A percentile compares a stretch with the other conserved stretches of the same genome.
Evolutionary conservation across 2,888 invertebrate species (phyloP).

Genomic region (Flexamia atlantica): DNA sequence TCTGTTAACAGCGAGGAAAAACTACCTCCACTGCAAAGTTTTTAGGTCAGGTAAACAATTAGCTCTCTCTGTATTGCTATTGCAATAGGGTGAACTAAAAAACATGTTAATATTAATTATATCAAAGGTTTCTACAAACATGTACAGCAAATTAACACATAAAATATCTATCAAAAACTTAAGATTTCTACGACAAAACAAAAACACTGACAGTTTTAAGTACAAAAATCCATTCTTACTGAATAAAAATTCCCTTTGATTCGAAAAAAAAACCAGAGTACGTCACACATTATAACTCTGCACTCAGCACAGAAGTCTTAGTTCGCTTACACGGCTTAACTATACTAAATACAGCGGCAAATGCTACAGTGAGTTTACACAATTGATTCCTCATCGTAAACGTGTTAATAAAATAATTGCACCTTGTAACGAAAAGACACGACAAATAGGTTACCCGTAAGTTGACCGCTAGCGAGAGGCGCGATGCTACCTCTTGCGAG

Average conservation of each 20-base stretch:
- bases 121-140: too few relatives aligned
- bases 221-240: conserved; percentile 36
- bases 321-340: background rate
- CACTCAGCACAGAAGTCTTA: background rate
- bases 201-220: conserved; percentile 22
- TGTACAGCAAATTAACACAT: too few relatives aligned
- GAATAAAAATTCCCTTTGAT: background rate
- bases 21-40: too few relatives aligned
- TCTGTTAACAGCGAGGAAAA: too few relatives aligned
- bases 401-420: conserved; percentile 34
- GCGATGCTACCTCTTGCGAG: conserved; percentile 75
- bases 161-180: too few relatives aligned
- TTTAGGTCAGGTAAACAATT: too few relatives aligned
- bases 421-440: conserved; percentile 32
- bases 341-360: background rate
- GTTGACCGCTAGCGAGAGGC: background rate
- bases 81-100: too few relatives aligned
- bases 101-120: too few relatives aligned
- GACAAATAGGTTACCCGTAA: conserved; percentile 35
- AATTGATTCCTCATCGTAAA: background rate
- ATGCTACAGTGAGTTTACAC: background rate
- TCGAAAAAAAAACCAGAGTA: background rate
- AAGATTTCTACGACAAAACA: too few relatives aligned
- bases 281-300: background rate
- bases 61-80: too few relatives aligned